Evolutionary conservation across 2,888 invertebrate genomes (phyloP), one percentile per base, ranked within the genome.

Genomic region (Diachrysia chrysitis): DNA sequence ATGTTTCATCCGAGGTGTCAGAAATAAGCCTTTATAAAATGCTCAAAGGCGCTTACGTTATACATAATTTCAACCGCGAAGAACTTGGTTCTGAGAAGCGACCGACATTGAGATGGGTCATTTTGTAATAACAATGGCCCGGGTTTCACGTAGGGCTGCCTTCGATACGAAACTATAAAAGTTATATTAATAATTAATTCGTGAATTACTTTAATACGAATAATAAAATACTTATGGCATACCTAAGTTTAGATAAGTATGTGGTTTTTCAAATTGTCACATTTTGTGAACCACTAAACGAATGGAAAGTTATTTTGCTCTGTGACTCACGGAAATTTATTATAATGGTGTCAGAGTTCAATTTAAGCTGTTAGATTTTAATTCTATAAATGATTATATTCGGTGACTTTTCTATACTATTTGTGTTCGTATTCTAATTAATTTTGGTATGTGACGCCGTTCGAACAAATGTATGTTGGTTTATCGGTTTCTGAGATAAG

Each of bases 51-150:
- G 88, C 89, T 90, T 91, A 89, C 78, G 85, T 76, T 83, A 73
- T 83, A 85, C 84, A 84, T 85, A 86, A 83, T 82, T 84, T 80
- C 70, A 82, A 82, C 77, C 76, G 83, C 82, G 77, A 86, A 85
- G 84, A 83, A 75, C 78, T 79, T 66, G 79, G 78, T 94, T 93
- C 93, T 83, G 84, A 88, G 94, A 94, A 92, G 78, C 85, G 82
- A 85, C 87, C 92, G 95, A 94, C 95, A 93, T 95, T 95, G 94
- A 95, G 94, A 94, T 92, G 94, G 95, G 95, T 94, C 93, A 89
- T 94, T 94, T 93, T 93, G 88, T 93, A 92, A 91, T 92, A 93
- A 93, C 91, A 93, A 94, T 91, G 90, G 89, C 85, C 59, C 79
- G 81, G 77, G 63, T 51, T 63, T 55, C 51, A 12, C 42, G 16